Conservation (phyloP, 2,797 vertebrate species). For the Otus scops region DNA sequence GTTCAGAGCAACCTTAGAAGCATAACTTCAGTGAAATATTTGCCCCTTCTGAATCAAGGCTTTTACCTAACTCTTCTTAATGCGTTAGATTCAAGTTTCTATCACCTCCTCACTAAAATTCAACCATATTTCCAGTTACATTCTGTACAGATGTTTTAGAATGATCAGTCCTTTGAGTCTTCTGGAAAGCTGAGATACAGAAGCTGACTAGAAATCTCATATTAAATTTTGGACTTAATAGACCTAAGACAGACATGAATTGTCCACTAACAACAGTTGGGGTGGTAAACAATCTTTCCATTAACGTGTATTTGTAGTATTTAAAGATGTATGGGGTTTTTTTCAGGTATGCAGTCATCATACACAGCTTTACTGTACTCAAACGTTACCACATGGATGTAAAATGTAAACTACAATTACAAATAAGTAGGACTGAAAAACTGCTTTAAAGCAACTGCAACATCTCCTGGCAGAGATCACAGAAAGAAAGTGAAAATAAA, state of each 20-base stretch:
- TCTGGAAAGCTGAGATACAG: background rate
- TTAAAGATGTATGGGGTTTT: background rate
- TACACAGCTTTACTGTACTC: background rate
- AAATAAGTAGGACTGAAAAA: background rate
- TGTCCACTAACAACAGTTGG: background rate
- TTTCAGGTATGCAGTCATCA: background rate
- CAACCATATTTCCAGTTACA: background rate
- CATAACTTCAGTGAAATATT: background rate
- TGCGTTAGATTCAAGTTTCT: background rate
- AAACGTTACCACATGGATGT: background rate
- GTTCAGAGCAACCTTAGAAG: background rate
- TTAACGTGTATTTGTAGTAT: background rate
- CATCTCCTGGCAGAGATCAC: background rate
- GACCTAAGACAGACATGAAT: background rate
- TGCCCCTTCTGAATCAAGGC: background rate
- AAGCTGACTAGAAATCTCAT: background rate
- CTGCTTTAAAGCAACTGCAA: background rate
- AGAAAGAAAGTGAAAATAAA: background rate
- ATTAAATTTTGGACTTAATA: background rate
- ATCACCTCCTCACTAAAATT: background rate
- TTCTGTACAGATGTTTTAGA: background rate
- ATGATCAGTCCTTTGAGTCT: background rate
- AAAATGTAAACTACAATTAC: background rate
- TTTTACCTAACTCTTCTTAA: background rate
- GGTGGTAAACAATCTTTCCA: background rate